Base-by-base conservation (phyloP, 2,797 vertebrate species). In the Urosaurus nigricauda region DNA sequence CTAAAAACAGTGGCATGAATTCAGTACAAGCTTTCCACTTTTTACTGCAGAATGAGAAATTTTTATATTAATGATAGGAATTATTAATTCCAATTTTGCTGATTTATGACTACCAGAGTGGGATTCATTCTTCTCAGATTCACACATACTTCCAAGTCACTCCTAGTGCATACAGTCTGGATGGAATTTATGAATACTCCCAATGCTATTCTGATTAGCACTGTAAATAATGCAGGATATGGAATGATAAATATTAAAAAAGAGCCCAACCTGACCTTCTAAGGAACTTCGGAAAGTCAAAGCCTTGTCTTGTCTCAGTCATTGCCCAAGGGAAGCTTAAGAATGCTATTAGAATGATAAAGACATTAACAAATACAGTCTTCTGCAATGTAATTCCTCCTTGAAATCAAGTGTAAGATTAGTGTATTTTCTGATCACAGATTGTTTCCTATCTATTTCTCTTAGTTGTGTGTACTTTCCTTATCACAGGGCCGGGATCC, bases 271-370 rank as follows among this genome's bases (percentile, higher is more conserved):
- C 60, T 91, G 83, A 94, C 63, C 35, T 95, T 93, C 74, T 53
- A 65, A 81, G 58, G 56, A 87, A 73, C 0, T 89, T 94, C 78
- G 92, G 71, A 93, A 97, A 92, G 91, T 96, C 90, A 94, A 83
- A 88, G n/a, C 2, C 58, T 83, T 91, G 12, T 14, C 37, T 89
- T 82, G 60, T 5, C 4, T 82, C 9, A 29, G 16, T 11, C 7
- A 26, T 19, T 19, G 12, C 88, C 26, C 79, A 11, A 43, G 3
- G 17, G 21, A 60, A 7, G 9, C n/a, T 87, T 88, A 4, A n/a
- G n/a, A n/a, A n/a, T n/a, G n/a, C n/a, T 37, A 79, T 0, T 16
- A 1, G 1, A 65, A 3, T 11, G 77, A 84, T 79, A 63, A 85
- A 88, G 37, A 82, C 65, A 37, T 74, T 43, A 74, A 84, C 56